These are phyloP conservation scores for Astreopora myriophthalma DNA, from an alignment of 64 coral and sea anemone species.

Conservation along the genomic window DNA sequence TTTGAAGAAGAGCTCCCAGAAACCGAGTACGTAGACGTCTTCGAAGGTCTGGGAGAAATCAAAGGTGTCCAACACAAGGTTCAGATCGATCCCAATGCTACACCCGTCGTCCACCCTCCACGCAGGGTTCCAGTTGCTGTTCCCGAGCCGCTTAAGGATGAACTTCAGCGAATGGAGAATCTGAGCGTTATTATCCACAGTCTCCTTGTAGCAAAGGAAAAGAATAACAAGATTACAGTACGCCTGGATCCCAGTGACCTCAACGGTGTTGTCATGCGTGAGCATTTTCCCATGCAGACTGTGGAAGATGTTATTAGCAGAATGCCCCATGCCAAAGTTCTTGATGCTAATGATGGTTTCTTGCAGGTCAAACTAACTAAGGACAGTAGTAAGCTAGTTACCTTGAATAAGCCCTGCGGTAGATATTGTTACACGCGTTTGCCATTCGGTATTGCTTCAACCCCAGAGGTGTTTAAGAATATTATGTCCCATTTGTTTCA, in stretches of 20 bases:
- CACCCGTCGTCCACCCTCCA: slow-evolving; percentile 34
- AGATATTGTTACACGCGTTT: slow-evolving; percentile 25
- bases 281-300: slow-evolving; percentile 57
- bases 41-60: slow-evolving; percentile 18
- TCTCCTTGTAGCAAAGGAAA: slow-evolving; percentile 17
- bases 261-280: slow-evolving; percentile 8
- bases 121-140: background rate
- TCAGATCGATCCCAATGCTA: background rate
- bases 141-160: background rate
- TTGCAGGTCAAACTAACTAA: slow-evolving; percentile 43
- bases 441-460: slow-evolving; percentile 55
- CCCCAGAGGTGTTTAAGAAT: slow-evolving; percentile 54
- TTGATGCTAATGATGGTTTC: slow-evolving; percentile 44
- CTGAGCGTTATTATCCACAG: slow-evolving; percentile 28
- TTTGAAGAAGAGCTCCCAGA: background rate
- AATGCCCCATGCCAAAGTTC: slow-evolving; percentile 23
- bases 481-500: slow-evolving; percentile 28
- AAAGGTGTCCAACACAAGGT: slow-evolving; percentile 24
- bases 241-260: slow-evolving; percentile 28
- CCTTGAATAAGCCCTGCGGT: slow-evolving; percentile 49
- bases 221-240: slow-evolving; percentile 30
- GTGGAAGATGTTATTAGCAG: slow-evolving; percentile 20
- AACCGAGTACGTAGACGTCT: slow-evolving; percentile 40
- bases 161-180: too few species aligned
- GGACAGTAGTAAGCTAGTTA: slow-evolving; percentile 33